phyloP scores from a whole-genome alignment of 2,888 invertebrate genomes.

The Psylliodes chrysocephalus region DNA sequence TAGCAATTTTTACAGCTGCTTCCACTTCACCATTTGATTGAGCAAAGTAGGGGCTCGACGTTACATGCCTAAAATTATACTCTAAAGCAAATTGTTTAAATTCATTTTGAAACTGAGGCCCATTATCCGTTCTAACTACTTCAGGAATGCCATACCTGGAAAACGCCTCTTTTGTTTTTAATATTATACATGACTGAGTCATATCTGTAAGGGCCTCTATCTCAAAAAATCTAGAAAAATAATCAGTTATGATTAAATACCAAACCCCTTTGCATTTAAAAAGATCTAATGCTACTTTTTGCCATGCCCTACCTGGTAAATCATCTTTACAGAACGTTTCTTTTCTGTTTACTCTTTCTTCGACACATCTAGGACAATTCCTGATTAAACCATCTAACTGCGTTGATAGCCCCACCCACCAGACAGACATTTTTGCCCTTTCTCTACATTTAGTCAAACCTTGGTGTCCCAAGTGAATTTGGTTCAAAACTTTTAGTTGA shows the following conservation, averaged over 20 bases:
- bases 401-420: conserved; percentile 40
- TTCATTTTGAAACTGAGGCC: conserved; percentile 44
- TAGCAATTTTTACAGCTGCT: conserved; percentile 29
- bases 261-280: conserved; percentile 15
- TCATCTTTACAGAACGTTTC: conserved; percentile 36
- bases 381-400: conserved; percentile 42
- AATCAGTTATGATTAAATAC: conserved; percentile 38
- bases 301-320: conserved; percentile 40
- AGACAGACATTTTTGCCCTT: conserved; percentile 38
- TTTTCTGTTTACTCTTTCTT: conserved; percentile 33
- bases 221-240: conserved; percentile 43
- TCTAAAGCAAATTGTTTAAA: conserved; percentile 34
- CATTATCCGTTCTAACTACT: conserved; percentile 46
- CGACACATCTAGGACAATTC: conserved; percentile 40
- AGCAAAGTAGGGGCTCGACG: conserved; percentile 41
- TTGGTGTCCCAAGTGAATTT: too few relatives aligned
- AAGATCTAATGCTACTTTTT: conserved; percentile 39
- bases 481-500: too few relatives aligned
- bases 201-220: conserved; percentile 31
- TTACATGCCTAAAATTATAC: conserved; percentile 31
- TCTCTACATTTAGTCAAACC: conserved; percentile 43
- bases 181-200: conserved; percentile 33
- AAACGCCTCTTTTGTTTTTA: conserved; percentile 44
- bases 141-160: conserved; percentile 46
- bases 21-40: conserved; percentile 35